Evolutionary conservation across 1,140 invertebrate species (phyloP), one percentile per base, ranked within the genome.

Genomic region (Drosophila fuyamai): DNA sequence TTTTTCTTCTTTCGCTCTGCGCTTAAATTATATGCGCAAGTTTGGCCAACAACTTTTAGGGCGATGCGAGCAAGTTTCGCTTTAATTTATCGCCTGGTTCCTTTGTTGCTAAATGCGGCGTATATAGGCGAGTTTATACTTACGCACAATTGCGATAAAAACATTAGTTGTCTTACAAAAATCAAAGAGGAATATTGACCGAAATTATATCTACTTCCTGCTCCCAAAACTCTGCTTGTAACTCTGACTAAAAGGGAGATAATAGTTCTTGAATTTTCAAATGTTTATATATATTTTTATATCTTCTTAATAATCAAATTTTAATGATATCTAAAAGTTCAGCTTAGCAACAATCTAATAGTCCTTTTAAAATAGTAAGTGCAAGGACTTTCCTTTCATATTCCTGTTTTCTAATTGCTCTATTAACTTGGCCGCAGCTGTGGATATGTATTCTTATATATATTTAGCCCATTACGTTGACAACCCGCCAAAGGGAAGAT

Each of bases 11-110:
- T 53, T 53, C 50, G 32, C 50, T 18, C 29, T 10, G 44, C 66
- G 44, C 54, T 72, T 78, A 85, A 85, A 78, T 78, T 78, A 75
- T 85, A 85, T 85, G 62, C 76, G 23, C 47, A 85, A 82, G 27
- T 82, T 81, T 74, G 56, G 74, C 76, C 47, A 43, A 66, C 44
- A 84, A 84, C 57, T 81, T 84, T 78, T 43, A 35, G 35, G 38
- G 40, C 70, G 36, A 50, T 67, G 56, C 44, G 18, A 65, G 48
- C 54, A 61, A 58, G 72, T 60, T 48, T 73, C 36, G 47, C 70
- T 79, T 76, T 55, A 80, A 76, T 84, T 83, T 83, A 80, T 79
- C 57, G 76, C 58, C 53, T 8, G 12, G 38, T 47, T 56, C 54
- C 54, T 70, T 66, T 70, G 5, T 79, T 50, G 46, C 56, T 59